A percentile compares a stretch with the other conserved stretches of the same genome.
phyloP scores from a whole-genome alignment of 2,797 vertebrate genomes.

The Syndactyla subalaris region DNA sequence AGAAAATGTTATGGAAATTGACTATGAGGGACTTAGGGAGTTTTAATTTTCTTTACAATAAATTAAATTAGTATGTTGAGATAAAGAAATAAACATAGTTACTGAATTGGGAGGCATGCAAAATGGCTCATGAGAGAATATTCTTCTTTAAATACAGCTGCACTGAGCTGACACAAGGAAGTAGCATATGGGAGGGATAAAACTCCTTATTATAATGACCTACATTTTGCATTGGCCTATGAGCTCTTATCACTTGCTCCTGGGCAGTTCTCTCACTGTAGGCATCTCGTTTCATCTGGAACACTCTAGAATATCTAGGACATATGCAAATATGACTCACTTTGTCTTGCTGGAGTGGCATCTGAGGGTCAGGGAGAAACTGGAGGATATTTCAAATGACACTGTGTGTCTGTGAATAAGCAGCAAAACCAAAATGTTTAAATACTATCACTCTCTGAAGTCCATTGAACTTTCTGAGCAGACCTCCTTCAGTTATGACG shows the following conservation, averaged over 20 bases:
- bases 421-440: not conserved
- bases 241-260: fast-evolving
- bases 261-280: not conserved
- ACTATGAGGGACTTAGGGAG: not conserved
- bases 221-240: fast-evolving
- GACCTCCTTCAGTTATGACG: not conserved
- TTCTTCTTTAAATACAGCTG: not conserved
- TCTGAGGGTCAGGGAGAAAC: not conserved
- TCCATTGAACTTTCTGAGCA: not conserved
- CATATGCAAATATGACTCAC: not conserved
- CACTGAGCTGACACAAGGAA: not conserved
- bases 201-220: not conserved
- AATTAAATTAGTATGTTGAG: not conserved
- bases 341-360: not conserved
- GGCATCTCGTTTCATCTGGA: not conserved
- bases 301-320: not conserved
- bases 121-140: not conserved
- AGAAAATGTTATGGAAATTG: not conserved
- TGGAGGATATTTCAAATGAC: not conserved
- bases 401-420: fast-evolving
- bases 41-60: not conserved
- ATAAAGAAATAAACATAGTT: not conserved
- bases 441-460: not conserved
- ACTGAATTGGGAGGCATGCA: not conserved
- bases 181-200: not conserved